Evolutionary conservation across 2,113 vertebrate species (phyloP).

Genomic region (Dicaeum eximium): DNA sequence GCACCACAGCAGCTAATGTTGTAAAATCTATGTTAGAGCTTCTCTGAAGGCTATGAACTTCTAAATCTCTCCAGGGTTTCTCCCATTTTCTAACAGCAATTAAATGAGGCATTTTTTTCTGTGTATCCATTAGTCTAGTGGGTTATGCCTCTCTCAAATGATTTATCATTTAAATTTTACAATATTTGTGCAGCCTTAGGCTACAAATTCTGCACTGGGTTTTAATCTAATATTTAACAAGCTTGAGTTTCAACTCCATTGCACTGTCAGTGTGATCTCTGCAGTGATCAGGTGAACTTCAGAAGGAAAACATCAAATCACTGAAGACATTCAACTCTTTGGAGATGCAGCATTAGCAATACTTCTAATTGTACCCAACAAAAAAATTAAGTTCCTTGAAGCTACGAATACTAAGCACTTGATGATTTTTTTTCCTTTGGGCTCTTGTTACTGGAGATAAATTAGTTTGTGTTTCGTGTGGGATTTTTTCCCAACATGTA

Average conservation of each 20-base stretch:
- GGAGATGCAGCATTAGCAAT: neutral
- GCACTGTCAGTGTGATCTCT: neutral
- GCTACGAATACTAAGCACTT: neutral
- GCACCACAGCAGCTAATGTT: neutral
- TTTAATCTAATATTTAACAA: conserved; percentile 23
- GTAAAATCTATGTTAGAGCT: neutral
- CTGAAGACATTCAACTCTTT: neutral
- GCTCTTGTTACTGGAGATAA: neutral
- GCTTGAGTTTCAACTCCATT: neutral
- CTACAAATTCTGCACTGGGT: neutral
- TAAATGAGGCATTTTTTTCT: neutral
- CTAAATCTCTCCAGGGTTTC: neutral
- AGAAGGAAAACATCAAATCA: neutral
- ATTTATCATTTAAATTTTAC: conserved; percentile 16
- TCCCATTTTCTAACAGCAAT: conserved; percentile 19
- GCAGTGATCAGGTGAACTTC: neutral
- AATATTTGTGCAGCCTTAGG: neutral
- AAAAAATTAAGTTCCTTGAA: neutral
- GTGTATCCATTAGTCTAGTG: neutral
- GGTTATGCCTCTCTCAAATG: neutral
- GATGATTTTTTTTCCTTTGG: neutral
- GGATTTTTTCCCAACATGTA: neutral
- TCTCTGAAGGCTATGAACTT: neutral
- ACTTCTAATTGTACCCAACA: neutral
- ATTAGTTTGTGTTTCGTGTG: neutral